Percentiles rank a stretch among this genome's conserved stretches.
These are phyloP conservation scores for Gallinago solitaria DNA, from an alignment of 2,797 vertebrate species.

Conservation along the genomic window DNA sequence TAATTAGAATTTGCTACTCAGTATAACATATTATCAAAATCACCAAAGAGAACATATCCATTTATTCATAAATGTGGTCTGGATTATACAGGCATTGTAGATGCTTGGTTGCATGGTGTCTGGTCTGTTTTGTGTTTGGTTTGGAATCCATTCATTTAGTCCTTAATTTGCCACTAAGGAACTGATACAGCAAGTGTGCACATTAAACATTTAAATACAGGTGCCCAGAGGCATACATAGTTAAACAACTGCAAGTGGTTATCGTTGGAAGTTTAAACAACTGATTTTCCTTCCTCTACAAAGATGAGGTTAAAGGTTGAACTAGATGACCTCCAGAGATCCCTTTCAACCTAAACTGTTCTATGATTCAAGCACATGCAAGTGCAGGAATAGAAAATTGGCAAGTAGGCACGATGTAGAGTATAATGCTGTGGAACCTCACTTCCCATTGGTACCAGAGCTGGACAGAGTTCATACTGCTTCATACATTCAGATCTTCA, in stretches of 20 bases:
- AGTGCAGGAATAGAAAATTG: neutral
- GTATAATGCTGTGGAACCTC: neutral
- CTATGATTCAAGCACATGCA: neutral
- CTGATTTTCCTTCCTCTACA: slow-evolving; percentile 42
- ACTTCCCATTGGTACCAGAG: neutral
- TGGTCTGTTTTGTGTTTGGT: slow-evolving; percentile 56
- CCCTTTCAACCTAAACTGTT: neutral
- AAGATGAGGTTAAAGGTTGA: slow-evolving; percentile 37
- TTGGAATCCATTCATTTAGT: slow-evolving; percentile 56
- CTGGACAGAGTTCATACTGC: neutral
- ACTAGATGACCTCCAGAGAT: neutral
- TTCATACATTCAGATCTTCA: neutral
- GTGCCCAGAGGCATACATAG: slow-evolving; percentile 8
- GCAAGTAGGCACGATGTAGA: rapidly evolving
- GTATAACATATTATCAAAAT: slow-evolving; percentile 31
- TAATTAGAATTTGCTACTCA: slow-evolving; percentile 30
- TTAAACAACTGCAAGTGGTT: slow-evolving; percentile 53
- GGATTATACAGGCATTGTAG: slow-evolving; percentile 34
- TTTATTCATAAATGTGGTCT: slow-evolving; percentile 52
- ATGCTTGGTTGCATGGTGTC: neutral
- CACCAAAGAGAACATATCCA: slow-evolving; percentile 19
- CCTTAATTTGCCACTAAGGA: slow-evolving; percentile 65
- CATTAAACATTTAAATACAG: slow-evolving; percentile 45
- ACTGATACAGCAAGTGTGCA: slow-evolving; percentile 53
- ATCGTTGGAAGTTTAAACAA: slow-evolving; percentile 24